Base-by-base conservation (phyloP, 2,113 vertebrate genomes). In the Antigone vipio region DNA sequence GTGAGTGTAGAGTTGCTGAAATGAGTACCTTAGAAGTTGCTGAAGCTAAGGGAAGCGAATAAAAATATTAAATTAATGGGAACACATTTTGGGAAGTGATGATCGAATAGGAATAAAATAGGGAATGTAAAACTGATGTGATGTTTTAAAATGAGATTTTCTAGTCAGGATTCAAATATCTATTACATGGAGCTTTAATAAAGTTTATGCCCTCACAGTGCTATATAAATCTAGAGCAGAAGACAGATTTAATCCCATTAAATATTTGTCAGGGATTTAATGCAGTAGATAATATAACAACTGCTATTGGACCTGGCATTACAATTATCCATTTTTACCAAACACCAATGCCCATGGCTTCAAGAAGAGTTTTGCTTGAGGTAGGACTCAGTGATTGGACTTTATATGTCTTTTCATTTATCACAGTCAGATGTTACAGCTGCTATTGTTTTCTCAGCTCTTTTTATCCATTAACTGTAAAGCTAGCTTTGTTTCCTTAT, bases 221-320 rank as follows among this genome's bases (percentile, higher is more conserved):
- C 82, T 90, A 1, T 67, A 82, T 92, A 95, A 96, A 95, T 95
- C 93, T 77, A 45, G 21, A 87, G 63, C 32, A 63, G 81, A 86
- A 64, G 87, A 90, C 85, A 93, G 79, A 80, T 95, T 96, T 94
- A 96, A 96, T 93, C 82, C 91, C 83, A 89, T 96, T 95, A 95
- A 92, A 92, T 95, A 85, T 96, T 93, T 95, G 88, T 82, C 83
- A 80, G 67, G 55, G 78, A 60, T 95, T 95, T 94, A 89, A 93
- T 76, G 85, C 7, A 62, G 77, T 34, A 86, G 85, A 83, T 94
- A 71, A 85, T 89, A 80, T n/a, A 93, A 94, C 34, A 87, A 85
- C 83, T 4, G 3, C 42, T 84, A 45, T 72, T 73, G 69, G 66
- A 72, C 56, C 66, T 92, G 85, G 67, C 27, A 60, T 26, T 83